A percentile compares a stretch with the other conserved stretches of the same genome.
These are phyloP conservation scores for human DNA, from an alignment of 2,113 vertebrate species.

Conservation along the genomic window GRCh38 chr3:182837001-182837500, in stretches of 20 bases:
- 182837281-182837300: neutral
- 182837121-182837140: slow-evolving; percentile 93
- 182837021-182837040: neutral
- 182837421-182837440: neutral
- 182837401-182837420: neutral
- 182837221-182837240: neutral
- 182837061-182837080: slow-evolving; percentile 89
- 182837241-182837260: neutral
- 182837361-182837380: neutral
- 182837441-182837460: neutral
- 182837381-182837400: neutral
- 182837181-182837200: neutral
- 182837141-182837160: slow-evolving; percentile 98
- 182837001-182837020: neutral
- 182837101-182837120: slow-evolving; percentile 93
- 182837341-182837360: slow-evolving; percentile 1
- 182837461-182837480: neutral
- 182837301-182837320: neutral
- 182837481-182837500: neutral
- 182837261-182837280: neutral
- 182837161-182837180: slow-evolving; percentile 95
- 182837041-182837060: neutral
- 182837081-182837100: slow-evolving; percentile 94
- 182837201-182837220: neutral
- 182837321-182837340: neutral